Base-by-base conservation (phyloP, 1,140 invertebrate genomes). In the Hylaeus anthracinus region DNA sequence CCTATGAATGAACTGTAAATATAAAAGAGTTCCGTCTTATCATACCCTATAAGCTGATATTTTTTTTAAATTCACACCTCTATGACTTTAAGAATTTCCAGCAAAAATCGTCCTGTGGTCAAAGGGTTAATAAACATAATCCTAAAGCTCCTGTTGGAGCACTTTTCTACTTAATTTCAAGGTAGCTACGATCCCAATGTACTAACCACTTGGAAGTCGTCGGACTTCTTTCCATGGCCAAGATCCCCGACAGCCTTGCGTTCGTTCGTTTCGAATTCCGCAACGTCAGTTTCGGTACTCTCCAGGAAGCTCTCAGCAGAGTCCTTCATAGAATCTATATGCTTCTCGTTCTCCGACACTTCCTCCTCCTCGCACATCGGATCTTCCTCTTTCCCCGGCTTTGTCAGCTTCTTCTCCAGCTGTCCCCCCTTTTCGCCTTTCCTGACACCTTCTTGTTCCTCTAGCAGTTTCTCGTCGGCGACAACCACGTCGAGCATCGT, bases 201-300 rank as follows among this genome's bases (percentile, higher is more conserved):
- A 88, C 86, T 82, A n/a, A 90, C 89, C 85, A 91, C 89, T 85
- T 88, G 88, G 72, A 89, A 86, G 12, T 92, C 91, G 6, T 91
- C 91, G 43, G 79, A 63, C 67, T 82, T 92, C 72, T 90, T 90
- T 0, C 66, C 81, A 73, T 70, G 76, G 14, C 53, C 39, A 39
- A 80, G 51, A 5, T 88, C 86, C 39, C 66, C 51, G 2, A 56
- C 15, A 69, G 61, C 75, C 69, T 78, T 74, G 75, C 48, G 53
- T 65, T 85, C 66, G 12, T 37, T 65, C 2, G 51, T 39, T 41
- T 71, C 73, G 5, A 76, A 70, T 9, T 63, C 48, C 41, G 37
- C 63, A 48, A 80, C 72, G 72, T 90, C 88, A 14, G 56, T 61
- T 8, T 90, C 86, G 41, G 41, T 58, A 56, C 37, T 74, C 15